phyloP scores from a whole-genome alignment of 1,140 invertebrate species.

The Daktulosphaira vitifoliae region DNA sequence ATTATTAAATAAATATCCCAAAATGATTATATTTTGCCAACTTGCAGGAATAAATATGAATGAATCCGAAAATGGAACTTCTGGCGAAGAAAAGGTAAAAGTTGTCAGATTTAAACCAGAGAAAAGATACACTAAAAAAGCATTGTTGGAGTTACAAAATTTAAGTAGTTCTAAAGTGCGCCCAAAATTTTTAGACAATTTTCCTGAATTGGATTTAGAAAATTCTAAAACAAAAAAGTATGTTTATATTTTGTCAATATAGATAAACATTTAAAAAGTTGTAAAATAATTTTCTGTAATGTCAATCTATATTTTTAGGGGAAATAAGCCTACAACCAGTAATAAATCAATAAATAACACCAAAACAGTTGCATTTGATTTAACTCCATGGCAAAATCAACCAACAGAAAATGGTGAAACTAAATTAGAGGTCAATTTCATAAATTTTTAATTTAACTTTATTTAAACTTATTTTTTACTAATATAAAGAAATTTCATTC shows the following conservation, averaged over 20 bases:
- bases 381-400: conserved; percentile 30
- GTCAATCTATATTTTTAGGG: neutral
- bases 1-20: neutral
- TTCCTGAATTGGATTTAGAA: conserved; percentile 25
- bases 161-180: conserved; percentile 22
- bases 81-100: conserved; percentile 16
- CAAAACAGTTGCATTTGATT: conserved; percentile 25
- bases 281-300: no score
- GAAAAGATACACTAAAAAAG: conserved; percentile 22
- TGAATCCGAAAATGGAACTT: conserved; percentile 21
- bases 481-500: no score
- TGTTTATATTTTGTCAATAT: neutral
- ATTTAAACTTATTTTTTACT: no score
- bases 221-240: conserved; percentile 17
- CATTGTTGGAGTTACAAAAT: conserved; percentile 24
- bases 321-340: conserved; percentile 3
- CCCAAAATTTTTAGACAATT: conserved; percentile 29
- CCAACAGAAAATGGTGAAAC: conserved; percentile 19
- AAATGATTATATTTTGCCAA: neutral
- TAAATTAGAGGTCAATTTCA: conserved; percentile 13
- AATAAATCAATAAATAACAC: conserved; percentile 4
- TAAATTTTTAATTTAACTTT: no score
- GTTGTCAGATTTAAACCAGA: conserved; percentile 18
- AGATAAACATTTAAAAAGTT: no score
- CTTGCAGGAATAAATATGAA: conserved; percentile 6